Percentiles rank a stretch among this genome's conserved stretches.
Conservation (phyloP, 2,888 invertebrate genomes). For the Trissonchulus latispiculum region DNA sequence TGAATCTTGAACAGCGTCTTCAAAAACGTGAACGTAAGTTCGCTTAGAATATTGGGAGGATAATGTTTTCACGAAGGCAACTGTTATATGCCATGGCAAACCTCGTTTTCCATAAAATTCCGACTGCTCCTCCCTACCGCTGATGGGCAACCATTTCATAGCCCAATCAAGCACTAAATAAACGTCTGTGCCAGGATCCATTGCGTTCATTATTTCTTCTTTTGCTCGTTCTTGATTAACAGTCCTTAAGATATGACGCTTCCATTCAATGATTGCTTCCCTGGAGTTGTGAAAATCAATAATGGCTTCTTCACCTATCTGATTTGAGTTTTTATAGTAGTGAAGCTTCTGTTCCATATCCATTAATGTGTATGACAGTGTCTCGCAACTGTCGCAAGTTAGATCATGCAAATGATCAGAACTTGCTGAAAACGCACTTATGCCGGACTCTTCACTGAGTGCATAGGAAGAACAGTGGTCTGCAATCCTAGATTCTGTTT, state of each 20-base stretch:
- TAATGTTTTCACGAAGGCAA: neutral
- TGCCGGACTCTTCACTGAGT: neutral
- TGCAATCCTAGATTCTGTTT: neutral
- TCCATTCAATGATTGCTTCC: neutral
- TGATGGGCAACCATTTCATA: neutral
- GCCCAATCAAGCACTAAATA: neutral
- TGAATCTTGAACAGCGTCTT: neutral
- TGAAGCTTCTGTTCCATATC: neutral
- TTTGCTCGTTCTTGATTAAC: conserved; percentile 10
- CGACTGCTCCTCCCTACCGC: neutral
- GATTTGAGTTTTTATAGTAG: neutral
- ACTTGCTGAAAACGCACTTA: neutral
- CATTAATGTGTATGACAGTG: neutral
- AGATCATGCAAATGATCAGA: neutral
- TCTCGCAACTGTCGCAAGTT: neutral
- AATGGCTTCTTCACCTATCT: neutral
- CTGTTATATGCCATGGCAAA: neutral
- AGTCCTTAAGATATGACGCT: conserved; percentile 3
- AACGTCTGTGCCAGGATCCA: neutral
- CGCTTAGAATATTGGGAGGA: neutral
- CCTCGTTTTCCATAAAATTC: conserved; percentile 6
- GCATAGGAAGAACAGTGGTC: neutral
- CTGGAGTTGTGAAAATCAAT: neutral
- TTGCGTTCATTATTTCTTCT: neutral
- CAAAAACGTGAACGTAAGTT: conserved; percentile 6